Evolutionary conservation across 2,888 invertebrate species (phyloP).

Genomic region (Pristionchus entomophagus): DNA sequence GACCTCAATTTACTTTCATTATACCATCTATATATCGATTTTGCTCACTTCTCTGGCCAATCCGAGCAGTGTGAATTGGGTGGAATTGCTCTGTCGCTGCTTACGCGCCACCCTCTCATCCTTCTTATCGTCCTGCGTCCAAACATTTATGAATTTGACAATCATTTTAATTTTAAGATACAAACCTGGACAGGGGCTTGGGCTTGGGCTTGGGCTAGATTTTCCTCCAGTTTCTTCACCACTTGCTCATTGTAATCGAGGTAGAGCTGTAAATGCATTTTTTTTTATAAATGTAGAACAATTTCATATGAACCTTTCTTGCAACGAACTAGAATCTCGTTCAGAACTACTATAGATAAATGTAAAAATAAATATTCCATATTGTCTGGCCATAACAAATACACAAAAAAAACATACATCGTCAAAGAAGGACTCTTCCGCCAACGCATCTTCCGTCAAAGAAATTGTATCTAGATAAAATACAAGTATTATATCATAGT

Average conservation of each 20-base stretch:
- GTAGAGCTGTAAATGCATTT: neutral
- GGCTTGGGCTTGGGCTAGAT: neutral
- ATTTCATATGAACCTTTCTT: neutral
- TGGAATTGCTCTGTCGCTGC: slow-evolving; percentile 17
- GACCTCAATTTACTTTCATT: neutral
- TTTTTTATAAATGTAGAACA: neutral
- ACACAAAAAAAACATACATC: neutral
- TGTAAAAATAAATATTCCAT: neutral
- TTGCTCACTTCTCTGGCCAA: neutral
- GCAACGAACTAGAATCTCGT: neutral
- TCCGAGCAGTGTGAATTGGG: neutral
- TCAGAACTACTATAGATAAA: neutral
- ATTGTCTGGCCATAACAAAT: no score
- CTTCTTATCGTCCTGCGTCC: neutral
- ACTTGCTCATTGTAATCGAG: neutral
- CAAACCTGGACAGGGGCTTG: no score
- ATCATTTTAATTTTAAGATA: no score
- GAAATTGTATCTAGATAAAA: neutral
- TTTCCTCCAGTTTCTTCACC: neutral
- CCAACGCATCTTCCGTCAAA: neutral
- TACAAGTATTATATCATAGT: no score
- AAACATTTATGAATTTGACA: neutral
- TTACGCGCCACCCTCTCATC: neutral
- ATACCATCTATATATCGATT: neutral
- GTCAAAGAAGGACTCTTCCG: neutral